Evolutionary conservation across 2,888 invertebrate genomes (phyloP), one percentile per base, ranked within the genome.

Genomic region (Microchrysa polita): DNA sequence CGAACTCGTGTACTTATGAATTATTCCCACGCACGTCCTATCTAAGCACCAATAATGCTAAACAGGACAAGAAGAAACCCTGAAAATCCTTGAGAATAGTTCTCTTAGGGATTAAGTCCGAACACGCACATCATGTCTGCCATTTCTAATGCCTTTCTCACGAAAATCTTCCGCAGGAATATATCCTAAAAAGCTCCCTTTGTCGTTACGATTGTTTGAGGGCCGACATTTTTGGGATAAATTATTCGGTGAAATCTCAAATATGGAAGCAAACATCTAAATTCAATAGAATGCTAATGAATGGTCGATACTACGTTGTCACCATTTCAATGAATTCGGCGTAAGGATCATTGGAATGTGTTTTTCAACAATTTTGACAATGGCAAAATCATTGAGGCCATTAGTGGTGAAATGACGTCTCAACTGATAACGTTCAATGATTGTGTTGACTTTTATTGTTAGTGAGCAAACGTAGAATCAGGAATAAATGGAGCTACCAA

Each of bases 261-360:
- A 67, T 55, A 67, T 53, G n/a, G 53, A 22, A 34, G 44, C 55
- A 53, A 53, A 53, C 53, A 67, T 67, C 67, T 67, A 55, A 67
- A 67, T 55, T 67, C 67, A 53, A 67, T 67, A 16, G 67, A 55
- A 67, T 67, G 67, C 67, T 67, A 67, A 67, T 55, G 53, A 67
- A 67, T 67, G 42, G 65, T 48, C 65, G 65, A 48, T 65, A 65
- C 48, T 18, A 65, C 48, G 65, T 65, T 65, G 48, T 48, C 65
- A 65, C 23, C 44, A 65, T 48, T 34, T 65, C 65, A 65, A 48
- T 55, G 22, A 55, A 55, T 10, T 1, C 18, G 10, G 10, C 10
- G 55, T 16, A 14, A 14, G 2, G 22, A 18, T 55, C 55, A 5
- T 55, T 23, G 59, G 22, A 22, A 20, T 23, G 20, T 59, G 23